Evolutionary conservation across 2,113 vertebrate species (phyloP), one percentile per base, ranked within the genome.

Genomic region (Melanostigma gelatinosum): DNA sequence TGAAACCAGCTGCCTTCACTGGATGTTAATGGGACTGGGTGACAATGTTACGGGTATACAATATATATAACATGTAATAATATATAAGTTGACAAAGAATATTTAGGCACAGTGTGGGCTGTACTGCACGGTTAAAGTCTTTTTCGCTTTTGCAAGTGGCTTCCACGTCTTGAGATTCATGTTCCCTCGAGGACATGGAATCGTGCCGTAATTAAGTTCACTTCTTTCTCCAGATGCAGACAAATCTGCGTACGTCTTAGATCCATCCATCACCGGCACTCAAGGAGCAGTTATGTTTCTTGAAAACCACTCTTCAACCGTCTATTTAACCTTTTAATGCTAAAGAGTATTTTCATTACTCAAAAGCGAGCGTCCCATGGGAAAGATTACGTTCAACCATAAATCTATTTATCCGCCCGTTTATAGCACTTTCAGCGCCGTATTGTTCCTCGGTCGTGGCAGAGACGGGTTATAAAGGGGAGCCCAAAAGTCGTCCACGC

Each of bases 311-410:
- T 22, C 48, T 80, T 67, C 40, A 57, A 63, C 32, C 68, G 16
- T 44, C 61, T 44, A 32, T 65, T 70, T 34, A 61, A 71, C 66
- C 52, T 73, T 61, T 68, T 57, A 46, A 67, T 60, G 42, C 54
- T 61, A 8, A 9, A 5, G 50, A 76, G 62, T 48, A 67, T 12
- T 54, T 58, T 61, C 42, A 86, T 71, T 46, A 48, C 44, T 61
- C 36, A 71, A 79, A 62, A 69, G 48, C 15, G 69, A 66, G 15
- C 27, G 62, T 40, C 62, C 13, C 52, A 29, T 40, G 66, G 75
- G 71, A 71, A 71, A 82, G 58, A 79, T 70, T 32, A 44, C 24
- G 32, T 70, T 55, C 22, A 70, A 65, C 61, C 82, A 52, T 72
- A 50, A 64, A 78, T 74, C 38, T 68, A 48, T 58, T 69, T 7